Base-by-base conservation (phyloP, 2,888 invertebrate species). In the Drosophila eohydei region DNA sequence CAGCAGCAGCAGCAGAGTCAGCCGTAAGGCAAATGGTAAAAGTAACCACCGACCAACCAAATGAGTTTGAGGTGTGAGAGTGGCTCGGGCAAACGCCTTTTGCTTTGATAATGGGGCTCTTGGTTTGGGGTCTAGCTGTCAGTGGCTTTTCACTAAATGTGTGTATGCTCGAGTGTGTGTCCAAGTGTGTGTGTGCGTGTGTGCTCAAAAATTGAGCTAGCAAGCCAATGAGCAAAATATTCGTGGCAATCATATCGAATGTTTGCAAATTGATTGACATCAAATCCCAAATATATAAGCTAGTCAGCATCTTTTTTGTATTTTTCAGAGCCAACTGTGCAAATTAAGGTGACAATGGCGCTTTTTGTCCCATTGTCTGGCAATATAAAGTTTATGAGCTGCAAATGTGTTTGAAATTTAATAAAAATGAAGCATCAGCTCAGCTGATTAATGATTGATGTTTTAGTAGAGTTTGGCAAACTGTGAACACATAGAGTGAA, bases 11-110 rank as follows among this genome's bases (percentile, higher is more conserved):
- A 67, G 36, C 51, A 70, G 43, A 43, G 63, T 62, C 71, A 67
- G 89, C 89, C 89, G 72, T 83, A 76, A 78, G 84, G 84, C 89
- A 86, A 88, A 84, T 83, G 89, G 71, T 73, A 79, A 86, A 83
- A 84, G 87, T 84, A 86, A 86, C 87, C 84, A 88, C 83, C 81
- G 85, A 83, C 78, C 83, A 73, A 87, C 80, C 69, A 68, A 81
- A 81, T 83, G 84, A 84, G 89, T 87, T 70, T 82, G 88, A 83
- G 85, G 88, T 88, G 63, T 73, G 57, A 68, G 78, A 72, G 81
- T 71, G 67, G 65, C 68, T 71, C 43, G 64, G 72, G 58, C 75
- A 58, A 85, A 85, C 78, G 84, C 63, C 78, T 83, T 83, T 84
- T 74, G 74, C 84, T 83, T 86, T 86, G 89, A 84, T 84, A 88